phyloP scores from a whole-genome alignment of 2,113 vertebrate species.

The Leuciscus idus region DNA sequence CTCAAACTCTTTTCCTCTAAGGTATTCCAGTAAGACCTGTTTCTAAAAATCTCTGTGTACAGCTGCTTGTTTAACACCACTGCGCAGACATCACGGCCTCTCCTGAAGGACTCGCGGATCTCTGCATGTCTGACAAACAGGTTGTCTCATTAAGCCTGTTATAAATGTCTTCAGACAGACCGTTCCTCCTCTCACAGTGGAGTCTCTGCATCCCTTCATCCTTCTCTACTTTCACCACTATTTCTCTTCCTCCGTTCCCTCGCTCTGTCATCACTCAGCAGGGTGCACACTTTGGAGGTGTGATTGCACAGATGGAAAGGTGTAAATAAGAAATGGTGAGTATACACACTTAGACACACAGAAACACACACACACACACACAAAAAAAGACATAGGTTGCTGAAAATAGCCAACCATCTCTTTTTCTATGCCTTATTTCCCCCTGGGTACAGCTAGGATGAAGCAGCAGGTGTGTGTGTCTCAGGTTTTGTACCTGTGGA shows the following conservation, averaged over 20 bases:
- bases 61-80: slow-evolving; percentile 36
- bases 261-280: slow-evolving; percentile 35
- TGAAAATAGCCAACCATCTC: slow-evolving; percentile 54
- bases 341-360: neutral
- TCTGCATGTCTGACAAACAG: slow-evolving; percentile 45
- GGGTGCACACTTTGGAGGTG: slow-evolving; percentile 39
- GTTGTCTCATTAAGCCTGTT: slow-evolving; percentile 55
- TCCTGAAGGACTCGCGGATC: slow-evolving; percentile 8
- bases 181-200: neutral
- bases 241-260: neutral
- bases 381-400: slow-evolving; percentile 44
- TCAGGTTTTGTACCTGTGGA: slow-evolving; percentile 57
- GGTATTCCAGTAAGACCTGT: slow-evolving; percentile 24
- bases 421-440: slow-evolving; percentile 4
- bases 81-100: neutral
- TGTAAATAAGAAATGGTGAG: slow-evolving; percentile 53
- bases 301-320: slow-evolving; percentile 49
- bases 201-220: slow-evolving; percentile 8
- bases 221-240: neutral
- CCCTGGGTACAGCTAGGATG: slow-evolving; percentile 31
- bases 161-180: slow-evolving; percentile 54
- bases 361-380: neutral
- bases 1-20: neutral
- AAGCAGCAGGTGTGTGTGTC: slow-evolving; percentile 45
- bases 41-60: slow-evolving; percentile 22